A percentile compares a stretch with the other conserved stretches of the same genome.
phyloP scores from a whole-genome alignment of 2,888 invertebrate genomes.

The Lepidonotus clava region DNA sequence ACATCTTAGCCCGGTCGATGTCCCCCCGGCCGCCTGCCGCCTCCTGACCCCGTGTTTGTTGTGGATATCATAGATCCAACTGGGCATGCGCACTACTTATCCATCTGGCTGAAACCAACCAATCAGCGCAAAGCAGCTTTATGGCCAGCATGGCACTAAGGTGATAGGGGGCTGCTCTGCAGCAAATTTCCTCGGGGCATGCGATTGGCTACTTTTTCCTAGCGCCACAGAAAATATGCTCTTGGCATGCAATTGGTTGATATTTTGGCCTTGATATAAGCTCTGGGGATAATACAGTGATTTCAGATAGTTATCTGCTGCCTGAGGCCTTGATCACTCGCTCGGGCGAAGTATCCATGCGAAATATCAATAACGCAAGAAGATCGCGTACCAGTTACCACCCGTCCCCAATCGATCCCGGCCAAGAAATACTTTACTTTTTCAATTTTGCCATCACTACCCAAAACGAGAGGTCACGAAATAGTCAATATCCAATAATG shows the following conservation, averaged over 20 bases:
- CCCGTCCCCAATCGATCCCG: not conserved
- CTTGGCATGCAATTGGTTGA: constrained; percentile 28
- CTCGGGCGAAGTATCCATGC: not conserved
- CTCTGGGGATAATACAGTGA: not conserved
- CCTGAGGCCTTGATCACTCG: not conserved
- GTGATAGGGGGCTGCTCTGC: constrained; percentile 12
- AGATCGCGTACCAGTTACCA: not conserved
- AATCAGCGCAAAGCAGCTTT: constrained; percentile 40
- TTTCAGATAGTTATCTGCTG: constrained; percentile 1
- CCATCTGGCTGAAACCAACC: constrained; percentile 27
- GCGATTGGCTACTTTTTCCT: constrained; percentile 34
- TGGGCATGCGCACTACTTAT: constrained; percentile 12
- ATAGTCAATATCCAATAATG: too few species aligned
- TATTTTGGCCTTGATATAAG: not conserved
- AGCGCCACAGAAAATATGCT: not conserved
- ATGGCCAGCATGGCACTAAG: constrained; percentile 4
- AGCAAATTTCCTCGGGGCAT: constrained; percentile 24
- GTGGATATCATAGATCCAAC: constrained; percentile 29
- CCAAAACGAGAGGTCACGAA: too few species aligned
- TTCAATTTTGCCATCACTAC: too few species aligned
- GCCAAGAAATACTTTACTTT: too few species aligned
- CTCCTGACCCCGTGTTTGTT: constrained; percentile 18
- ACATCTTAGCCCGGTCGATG: too few species aligned
- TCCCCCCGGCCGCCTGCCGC: not conserved
- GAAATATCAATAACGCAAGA: not conserved